Percentiles rank a stretch among this genome's conserved stretches.
Conservation (phyloP, 2,113 vertebrate genomes). For the Rissa tridactyla region DNA sequence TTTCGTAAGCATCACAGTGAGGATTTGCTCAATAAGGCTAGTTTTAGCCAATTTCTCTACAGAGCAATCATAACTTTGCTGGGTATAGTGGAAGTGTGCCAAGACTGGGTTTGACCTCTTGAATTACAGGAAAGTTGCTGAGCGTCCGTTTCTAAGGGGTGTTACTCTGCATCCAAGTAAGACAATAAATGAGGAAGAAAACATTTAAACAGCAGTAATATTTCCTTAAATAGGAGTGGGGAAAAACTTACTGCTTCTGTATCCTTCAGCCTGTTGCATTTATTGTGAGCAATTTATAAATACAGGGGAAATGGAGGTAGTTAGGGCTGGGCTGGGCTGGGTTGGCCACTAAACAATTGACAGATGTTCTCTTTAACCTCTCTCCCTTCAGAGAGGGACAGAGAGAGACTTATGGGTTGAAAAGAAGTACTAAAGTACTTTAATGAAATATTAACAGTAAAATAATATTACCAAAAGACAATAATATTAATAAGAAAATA, state of each 20-base stretch:
- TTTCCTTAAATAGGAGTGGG: background rate
- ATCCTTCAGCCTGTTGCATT: constrained; percentile 77
- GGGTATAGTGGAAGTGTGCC: background rate
- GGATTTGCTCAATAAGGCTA: background rate
- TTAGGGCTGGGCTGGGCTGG: background rate
- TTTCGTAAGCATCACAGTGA: background rate
- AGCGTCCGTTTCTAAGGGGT: background rate
- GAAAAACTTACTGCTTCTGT: constrained; percentile 73
- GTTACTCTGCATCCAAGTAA: background rate
- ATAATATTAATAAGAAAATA: background rate
- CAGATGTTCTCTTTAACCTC: background rate
- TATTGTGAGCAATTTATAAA: constrained; percentile 73
- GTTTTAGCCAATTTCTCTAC: background rate
- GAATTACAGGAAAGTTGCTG: background rate
- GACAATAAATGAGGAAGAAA: constrained; percentile 1
- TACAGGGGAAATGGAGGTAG: background rate
- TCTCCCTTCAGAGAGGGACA: background rate
- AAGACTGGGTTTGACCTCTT: background rate
- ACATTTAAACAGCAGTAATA: background rate
- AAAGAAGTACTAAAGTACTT: background rate
- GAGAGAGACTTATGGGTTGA: background rate
- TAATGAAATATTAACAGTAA: background rate
- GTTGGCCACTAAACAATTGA: background rate
- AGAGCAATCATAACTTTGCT: background rate
- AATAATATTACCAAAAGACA: background rate